phyloP scores from a whole-genome alignment of 30 jellyfish, hydroid and myxozoan species.

The Clytia hemisphaerica region DNA sequence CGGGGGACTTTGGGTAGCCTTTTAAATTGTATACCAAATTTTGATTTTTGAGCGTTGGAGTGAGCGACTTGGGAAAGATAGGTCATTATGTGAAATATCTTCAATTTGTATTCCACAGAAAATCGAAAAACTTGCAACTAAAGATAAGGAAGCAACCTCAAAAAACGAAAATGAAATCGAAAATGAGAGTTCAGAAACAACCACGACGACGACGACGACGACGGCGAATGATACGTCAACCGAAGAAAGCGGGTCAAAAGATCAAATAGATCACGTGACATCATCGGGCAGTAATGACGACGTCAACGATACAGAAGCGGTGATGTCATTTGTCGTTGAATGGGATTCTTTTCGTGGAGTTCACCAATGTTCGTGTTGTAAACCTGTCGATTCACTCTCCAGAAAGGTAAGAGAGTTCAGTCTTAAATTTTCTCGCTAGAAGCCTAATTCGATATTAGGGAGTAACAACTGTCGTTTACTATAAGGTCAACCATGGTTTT shows the following conservation, averaged over 20 bases:
- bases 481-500: too few species aligned
- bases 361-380: constrained; percentile 81
- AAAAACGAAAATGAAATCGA: neutral
- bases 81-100: too few species aligned
- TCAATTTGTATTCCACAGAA: too few species aligned
- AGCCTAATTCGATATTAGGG: too few species aligned
- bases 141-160: neutral
- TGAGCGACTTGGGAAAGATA: too few species aligned
- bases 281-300: too few species aligned
- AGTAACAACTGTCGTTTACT: too few species aligned
- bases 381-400: constrained; percentile 73
- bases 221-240: neutral
- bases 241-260: too few species aligned
- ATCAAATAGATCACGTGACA: too few species aligned
- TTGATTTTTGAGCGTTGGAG: too few species aligned
- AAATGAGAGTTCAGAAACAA: neutral
- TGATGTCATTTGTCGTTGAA: constrained; percentile 69
- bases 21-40: too few species aligned
- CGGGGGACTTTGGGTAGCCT: too few species aligned
- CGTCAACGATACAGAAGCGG: constrained; percentile 34
- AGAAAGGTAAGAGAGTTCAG: constrained; percentile 53
- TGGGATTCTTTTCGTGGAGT: constrained; percentile 81
- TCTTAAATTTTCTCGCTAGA: neutral
- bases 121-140: constrained; percentile 2
- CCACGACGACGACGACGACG: neutral